phyloP scores from a whole-genome alignment of 2,797 vertebrate species.

The Pangasius larnaudii region DNA sequence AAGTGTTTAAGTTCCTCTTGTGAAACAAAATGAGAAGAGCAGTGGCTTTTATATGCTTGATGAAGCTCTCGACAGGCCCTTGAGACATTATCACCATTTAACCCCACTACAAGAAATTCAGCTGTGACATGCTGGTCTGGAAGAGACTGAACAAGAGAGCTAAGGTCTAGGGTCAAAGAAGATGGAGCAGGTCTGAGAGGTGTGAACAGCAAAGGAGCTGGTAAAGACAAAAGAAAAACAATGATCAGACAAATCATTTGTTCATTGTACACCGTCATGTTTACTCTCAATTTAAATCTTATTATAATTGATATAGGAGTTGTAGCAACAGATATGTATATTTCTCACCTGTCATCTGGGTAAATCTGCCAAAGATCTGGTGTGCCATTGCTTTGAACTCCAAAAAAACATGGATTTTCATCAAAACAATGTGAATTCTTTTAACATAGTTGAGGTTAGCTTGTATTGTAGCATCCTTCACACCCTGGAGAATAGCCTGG shows the following conservation, averaged over 20 bases:
- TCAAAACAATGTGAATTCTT: constrained; percentile 62
- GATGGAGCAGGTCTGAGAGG: neutral
- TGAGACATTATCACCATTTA: constrained; percentile 33
- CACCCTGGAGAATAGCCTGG: constrained; percentile 60
- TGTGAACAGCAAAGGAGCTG: constrained; percentile 31
- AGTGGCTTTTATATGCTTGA: constrained; percentile 58
- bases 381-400: constrained; percentile 61
- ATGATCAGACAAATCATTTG: neutral
- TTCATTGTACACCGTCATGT: neutral
- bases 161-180: neutral
- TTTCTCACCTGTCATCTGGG: constrained; percentile 50
- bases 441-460: constrained; percentile 37
- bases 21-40: constrained; percentile 47
- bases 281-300: neutral
- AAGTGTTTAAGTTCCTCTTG: constrained; percentile 48
- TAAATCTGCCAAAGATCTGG: constrained; percentile 46
- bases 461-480: constrained; percentile 43
- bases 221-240: neutral
- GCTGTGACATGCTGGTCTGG: constrained; percentile 40
- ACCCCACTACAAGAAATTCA: constrained; percentile 61
- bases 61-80: constrained; percentile 58
- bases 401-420: constrained; percentile 63
- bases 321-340: neutral
- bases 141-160: neutral
- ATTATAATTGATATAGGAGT: neutral